These are phyloP conservation scores for Megalopta genalis DNA, from an alignment of 1,140 invertebrate species.

Conservation along the genomic window DNA sequence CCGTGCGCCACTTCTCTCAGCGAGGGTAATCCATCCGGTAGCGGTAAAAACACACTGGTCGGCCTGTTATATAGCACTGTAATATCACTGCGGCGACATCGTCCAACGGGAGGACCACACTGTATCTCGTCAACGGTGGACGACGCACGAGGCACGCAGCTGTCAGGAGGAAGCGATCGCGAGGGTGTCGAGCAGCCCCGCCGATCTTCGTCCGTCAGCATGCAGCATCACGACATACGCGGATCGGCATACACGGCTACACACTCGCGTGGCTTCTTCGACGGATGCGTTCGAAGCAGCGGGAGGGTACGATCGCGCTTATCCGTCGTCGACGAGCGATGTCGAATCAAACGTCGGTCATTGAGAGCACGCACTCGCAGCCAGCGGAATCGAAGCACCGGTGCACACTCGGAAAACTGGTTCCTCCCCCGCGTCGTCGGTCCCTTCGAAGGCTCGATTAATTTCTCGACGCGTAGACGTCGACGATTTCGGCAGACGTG, in stretches of 20 bases:
- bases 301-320: no score
- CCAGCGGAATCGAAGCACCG: no score
- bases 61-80: neutral
- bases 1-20: conserved; percentile 10
- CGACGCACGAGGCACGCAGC: conserved; percentile 58
- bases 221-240: conserved; percentile 58
- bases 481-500: neutral
- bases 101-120: conserved; percentile 25
- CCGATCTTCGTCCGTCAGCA: conserved; percentile 38
- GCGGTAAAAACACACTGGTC: neutral
- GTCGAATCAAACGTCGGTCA: no score
- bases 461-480: neutral
- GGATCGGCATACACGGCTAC: neutral
- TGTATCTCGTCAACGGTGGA: conserved; percentile 34
- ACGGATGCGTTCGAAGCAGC: no score
- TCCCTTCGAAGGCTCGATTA: neutral
- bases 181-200: conserved; percentile 53
- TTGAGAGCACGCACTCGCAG: no score
- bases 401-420: neutral
- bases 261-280: conserved; percentile 31
- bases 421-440: neutral
- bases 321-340: no score
- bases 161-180: conserved; percentile 60
- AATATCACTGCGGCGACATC: conserved; percentile 38
- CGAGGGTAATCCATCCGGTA: conserved; percentile 44